Evolutionary conservation across 2,797 vertebrate species (phyloP), one percentile per base, ranked within the genome.

Genomic region (Luscinia luscinia): DNA sequence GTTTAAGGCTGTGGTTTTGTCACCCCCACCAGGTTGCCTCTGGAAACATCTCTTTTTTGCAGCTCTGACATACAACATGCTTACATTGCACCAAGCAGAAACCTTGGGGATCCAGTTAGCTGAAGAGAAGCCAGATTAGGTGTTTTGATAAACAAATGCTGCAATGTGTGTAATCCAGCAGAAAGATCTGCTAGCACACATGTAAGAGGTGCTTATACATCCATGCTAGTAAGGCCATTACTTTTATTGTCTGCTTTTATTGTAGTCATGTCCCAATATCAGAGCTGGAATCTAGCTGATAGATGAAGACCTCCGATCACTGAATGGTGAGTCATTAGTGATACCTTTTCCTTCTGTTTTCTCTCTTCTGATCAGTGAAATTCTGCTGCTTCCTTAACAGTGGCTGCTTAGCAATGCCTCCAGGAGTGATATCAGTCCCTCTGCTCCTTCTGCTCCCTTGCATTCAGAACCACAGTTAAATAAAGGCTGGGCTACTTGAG

Each of bases 191-290:
- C 41, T 80, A 62, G 69, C 38, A 59, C 46, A 34, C 17, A 5
- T 48, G 13, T 70, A 26, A 72, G 41, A 58, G 16, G 18, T 61
- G n/a, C 57, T 48, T 85, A 49, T 40, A 62, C 21, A 22, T 28
- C 40, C 41, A 38, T 0, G 1, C 19, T 90, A 62, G 61, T 64
- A 73, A 66, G 43, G 19, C 51, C 10, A 6, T 93, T 85, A 93
- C 43, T 81, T n/a, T n/a, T n/a, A n/a, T n/a, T n/a, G n/a, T 54
- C 13, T 92, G 15, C 32, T 93, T 95, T 95, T 78, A 51, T 75
- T 64, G 59, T 67, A 98, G 98, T 96, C 97, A 38, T 98, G 97
- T 92, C 97, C 97, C 61, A 97, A 96, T 32, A 93, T 97, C 94
- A 85, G 52, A 49, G 81, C 68, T 22, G 95, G 96, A 36, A 96